Conservation (phyloP, 2,113 vertebrate genomes). For the Sterrhoptilus dennistouni region DNA sequence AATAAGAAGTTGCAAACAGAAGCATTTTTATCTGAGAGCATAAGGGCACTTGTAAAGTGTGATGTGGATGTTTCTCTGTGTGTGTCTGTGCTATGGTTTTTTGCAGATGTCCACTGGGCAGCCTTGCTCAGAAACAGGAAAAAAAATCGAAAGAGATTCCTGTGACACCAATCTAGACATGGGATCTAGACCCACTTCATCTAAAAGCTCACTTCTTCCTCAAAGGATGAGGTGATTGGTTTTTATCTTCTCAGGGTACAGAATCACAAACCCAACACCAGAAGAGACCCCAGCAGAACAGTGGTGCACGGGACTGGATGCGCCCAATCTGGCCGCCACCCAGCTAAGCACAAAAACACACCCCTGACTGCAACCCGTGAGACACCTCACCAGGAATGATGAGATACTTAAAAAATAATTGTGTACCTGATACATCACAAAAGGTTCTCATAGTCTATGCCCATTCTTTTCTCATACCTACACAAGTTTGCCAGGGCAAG, state of each 20-base stretch:
- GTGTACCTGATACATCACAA: background rate
- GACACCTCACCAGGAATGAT: background rate
- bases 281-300: background rate
- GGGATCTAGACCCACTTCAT: background rate
- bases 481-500: background rate
- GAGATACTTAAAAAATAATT: background rate
- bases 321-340: background rate
- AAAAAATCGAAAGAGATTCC: background rate
- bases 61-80: background rate
- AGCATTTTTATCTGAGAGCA: background rate
- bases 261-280: background rate
- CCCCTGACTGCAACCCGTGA: background rate
- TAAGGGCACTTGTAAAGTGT: background rate
- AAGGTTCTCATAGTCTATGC: background rate
- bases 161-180: background rate
- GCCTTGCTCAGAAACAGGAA: background rate
- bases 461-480: background rate
- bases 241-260: background rate
- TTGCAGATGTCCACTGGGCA: background rate
- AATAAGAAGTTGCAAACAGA: background rate
- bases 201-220: background rate
- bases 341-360: background rate
- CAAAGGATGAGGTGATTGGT: background rate
- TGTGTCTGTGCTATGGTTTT: background rate
- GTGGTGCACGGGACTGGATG: background rate